Conservation (phyloP, 1,140 invertebrate genomes). For the Magallana gigas region DNA sequence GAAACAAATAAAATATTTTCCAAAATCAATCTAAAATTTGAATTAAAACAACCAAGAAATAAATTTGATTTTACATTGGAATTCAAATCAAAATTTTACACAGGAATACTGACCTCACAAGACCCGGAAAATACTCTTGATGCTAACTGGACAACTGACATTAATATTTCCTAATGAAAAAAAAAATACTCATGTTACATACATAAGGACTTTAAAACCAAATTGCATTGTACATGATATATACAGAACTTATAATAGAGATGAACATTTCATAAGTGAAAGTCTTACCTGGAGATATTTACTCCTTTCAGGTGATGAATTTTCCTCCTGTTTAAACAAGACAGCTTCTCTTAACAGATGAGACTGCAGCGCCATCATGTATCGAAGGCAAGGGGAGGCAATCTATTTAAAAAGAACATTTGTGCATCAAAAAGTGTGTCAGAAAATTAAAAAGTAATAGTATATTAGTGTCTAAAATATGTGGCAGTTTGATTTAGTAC, state of each 20-base stretch:
- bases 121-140: conserved; percentile 72
- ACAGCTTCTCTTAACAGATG: conserved; percentile 72
- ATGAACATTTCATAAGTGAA: no score
- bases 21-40: neutral
- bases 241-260: neutral
- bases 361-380: conserved; percentile 75
- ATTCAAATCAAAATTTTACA: neutral
- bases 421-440: no score
- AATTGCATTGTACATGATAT: neutral
- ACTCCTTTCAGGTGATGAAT: conserved; percentile 43
- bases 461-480: no score
- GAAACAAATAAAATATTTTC: conserved; percentile 1
- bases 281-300: conserved; percentile 42
- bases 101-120: conserved; percentile 65
- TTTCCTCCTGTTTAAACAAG: conserved; percentile 57
- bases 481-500: no score
- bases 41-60: neutral
- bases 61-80: neutral
- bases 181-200: neutral
- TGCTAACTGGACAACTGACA: conserved; percentile 63
- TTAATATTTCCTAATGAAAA: conserved; percentile 63
- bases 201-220: neutral
- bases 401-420: conserved; percentile 61
- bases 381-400: conserved; percentile 74
- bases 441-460: no score